Base-by-base conservation (phyloP, 2,113 vertebrate species). In the Felis chaus region DNA sequence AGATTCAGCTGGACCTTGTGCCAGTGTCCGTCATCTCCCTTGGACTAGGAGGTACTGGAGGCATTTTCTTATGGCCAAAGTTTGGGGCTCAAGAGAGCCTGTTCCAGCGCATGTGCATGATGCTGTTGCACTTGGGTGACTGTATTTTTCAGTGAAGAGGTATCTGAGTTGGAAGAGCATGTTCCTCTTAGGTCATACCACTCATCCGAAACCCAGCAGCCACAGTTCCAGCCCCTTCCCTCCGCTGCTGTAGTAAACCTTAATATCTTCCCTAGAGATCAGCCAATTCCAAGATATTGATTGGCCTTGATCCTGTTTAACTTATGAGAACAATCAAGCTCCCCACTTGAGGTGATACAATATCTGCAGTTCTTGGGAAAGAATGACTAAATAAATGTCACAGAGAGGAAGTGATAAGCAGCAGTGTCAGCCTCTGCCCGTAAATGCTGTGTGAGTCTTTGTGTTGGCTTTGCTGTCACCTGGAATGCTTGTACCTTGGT, bases 251-350 rank as follows among this genome's bases (percentile, higher is more conserved):
- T 87, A 66, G 83, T 55, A 84, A 92, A 79, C 87, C 71, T 83
- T 95, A 57, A 29, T 73, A 57, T 92, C 79, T 39, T 97, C 71
- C 39, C 45, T 73, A 83, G 81, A 97, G 73, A 93, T 98, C 82
- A 39, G 29, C 63, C 78, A 88, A 79, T 94, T 94, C 79, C 53
- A 69, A n/a, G 14, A 9, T 83, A 97, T 81, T 12, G 61, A 93
- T 80, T 55, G 25, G 18, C 16, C 57, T 66, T 71, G n/a, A 91
- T 97, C 63, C 48, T 93, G 29, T 94, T 97, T 93, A 97, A 98
- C 68, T 94, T 91, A 94, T 3, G 36, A 61, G 85, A 86, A 79
- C 79, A 89, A 89, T 95, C 5, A 39, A 21, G 61, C 29, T 41
- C 21, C 53, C 41, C 41, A 66, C 92, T 83, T 69, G 82, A 89